Base-by-base conservation (phyloP, 2,888 invertebrate species). In the Silvanus unidentatus region DNA sequence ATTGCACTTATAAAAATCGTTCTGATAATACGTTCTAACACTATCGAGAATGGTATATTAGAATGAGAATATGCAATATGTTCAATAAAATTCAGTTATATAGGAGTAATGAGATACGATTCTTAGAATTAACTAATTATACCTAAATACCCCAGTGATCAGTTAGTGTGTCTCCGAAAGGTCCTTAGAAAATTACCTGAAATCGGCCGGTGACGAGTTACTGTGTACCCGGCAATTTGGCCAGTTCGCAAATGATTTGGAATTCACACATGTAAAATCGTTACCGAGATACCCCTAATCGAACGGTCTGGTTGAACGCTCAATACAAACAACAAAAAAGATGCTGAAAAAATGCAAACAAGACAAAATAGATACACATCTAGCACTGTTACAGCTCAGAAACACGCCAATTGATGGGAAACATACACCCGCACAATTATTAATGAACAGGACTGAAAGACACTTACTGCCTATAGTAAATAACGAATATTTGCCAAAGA, bases 361-460 rank as follows among this genome's bases (percentile, higher is more conserved):
- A 27, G 47, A 52, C 37, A 43, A 44, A 1, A 37, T 47, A 34
- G 57, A 54, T 50, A 50, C 47, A n/a, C 53, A 49, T 37, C 27
- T 56, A 39, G 54, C 49, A 42, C 45, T 50, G 5, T 34, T 56
- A 6, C 22, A 47, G 8, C 45, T 48, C 37, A 52, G 50, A 32
- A 48, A 42, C 16, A 57, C 57, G 36, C 51, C 55, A 8, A 50
- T 57, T 44, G 30, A 47, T 10, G 44, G 48, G 11, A 42, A 54
- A 49, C 49, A 56, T 30, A 42, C 54, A 36, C 57, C 58, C 6
- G 43, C 49, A 29, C 44, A 53, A 32, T 11, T 54, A 14, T 40
- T 54, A 22, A 53, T 55, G 52, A 56, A 52, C 29, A 40, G 56
- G 44, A 57, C 42, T 34, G 42, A 58, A 39, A 50, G 53, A 50